Evolutionary conservation across 1,140 invertebrate genomes (phyloP), one percentile per base, ranked within the genome.

Genomic region (Neodiprion fabricii): DNA sequence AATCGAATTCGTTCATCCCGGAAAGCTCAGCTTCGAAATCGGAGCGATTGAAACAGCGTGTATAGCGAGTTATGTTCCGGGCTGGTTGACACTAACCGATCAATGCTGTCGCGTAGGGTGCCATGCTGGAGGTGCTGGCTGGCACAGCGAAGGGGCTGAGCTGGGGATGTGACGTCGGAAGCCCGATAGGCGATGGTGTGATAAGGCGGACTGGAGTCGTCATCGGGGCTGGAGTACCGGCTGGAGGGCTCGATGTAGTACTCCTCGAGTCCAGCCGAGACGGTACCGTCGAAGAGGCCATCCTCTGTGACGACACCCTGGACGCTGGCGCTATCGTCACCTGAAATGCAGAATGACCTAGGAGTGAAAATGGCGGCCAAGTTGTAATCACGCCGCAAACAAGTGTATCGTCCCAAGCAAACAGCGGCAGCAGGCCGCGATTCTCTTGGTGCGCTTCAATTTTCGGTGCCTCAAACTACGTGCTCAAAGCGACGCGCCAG

Each of bases 281-380:
- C 94, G 28, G 94, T 94, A 17, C 96, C 97, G 84, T 98, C 96
- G 83, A 98, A 96, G 28, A 97, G 89, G 73, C 97, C 97, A 71
- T 96, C 93, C 68, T 91, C 89, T 72, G 96, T 97, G 68, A 98
- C 90, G 74, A 98, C 89, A 28, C 96, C 97, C 80, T 95, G 93
- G 47, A 97, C 95, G 72, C 91, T 84, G n/a, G 95, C 93, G n/a
- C 90, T 89, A 72, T 96, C 94, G 79, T 96, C 95, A 90, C 94
- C 95, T 96, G 91, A 3, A 92, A 92, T 80, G 53, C 10, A 61
- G n/a, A 61, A n/a, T 61, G n/a, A 61, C 53, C 10, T 61, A n/a
- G 53, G 53, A 11, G 10, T 61, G 53, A 11, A 11, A 61, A 61
- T 11, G 53, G 53, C n/a, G 53, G n/a, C n/a, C 53, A 53, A 70